These are phyloP conservation scores for Oxygymnocypris stewartii DNA, from an alignment of 2,113 vertebrate species.

Conservation along the genomic window DNA sequence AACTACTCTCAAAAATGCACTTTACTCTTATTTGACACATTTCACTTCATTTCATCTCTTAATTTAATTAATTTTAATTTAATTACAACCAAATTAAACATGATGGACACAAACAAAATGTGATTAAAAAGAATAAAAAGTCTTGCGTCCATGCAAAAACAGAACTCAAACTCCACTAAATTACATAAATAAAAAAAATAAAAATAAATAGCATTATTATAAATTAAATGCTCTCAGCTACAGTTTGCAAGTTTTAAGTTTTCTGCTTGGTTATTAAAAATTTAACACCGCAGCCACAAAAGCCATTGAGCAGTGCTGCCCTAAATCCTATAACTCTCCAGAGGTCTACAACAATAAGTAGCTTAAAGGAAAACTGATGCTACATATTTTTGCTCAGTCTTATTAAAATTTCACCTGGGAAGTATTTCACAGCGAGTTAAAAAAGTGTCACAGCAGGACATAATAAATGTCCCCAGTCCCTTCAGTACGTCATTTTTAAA, in stretches of 20 bases:
- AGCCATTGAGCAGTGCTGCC: background rate
- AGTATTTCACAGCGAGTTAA: background rate
- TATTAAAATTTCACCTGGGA: conserved; percentile 1
- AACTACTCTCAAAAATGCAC: background rate
- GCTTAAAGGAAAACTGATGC: background rate
- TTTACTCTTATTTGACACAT: too few relatives aligned
- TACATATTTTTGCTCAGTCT: background rate
- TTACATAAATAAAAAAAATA: too few relatives aligned
- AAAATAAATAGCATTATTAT: too few relatives aligned
- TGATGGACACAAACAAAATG: background rate
- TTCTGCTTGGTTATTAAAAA: too few relatives aligned
- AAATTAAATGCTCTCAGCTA: too few relatives aligned
- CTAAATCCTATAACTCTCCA: background rate
- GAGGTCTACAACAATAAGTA: background rate
- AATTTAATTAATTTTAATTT: background rate
- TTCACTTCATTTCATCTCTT: background rate
- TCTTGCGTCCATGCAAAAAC: background rate
- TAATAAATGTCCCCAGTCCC: background rate
- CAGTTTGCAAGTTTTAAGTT: too few relatives aligned
- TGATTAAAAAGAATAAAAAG: background rate
- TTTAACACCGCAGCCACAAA: background rate
- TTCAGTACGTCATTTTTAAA: conserved; percentile 44
- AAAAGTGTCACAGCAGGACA: conserved; percentile 11
- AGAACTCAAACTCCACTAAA: background rate
- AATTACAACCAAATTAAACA: background rate